These are phyloP conservation scores for Heliconius nattereri DNA, from an alignment of 1,140 invertebrate species.

Conservation along the genomic window DNA sequence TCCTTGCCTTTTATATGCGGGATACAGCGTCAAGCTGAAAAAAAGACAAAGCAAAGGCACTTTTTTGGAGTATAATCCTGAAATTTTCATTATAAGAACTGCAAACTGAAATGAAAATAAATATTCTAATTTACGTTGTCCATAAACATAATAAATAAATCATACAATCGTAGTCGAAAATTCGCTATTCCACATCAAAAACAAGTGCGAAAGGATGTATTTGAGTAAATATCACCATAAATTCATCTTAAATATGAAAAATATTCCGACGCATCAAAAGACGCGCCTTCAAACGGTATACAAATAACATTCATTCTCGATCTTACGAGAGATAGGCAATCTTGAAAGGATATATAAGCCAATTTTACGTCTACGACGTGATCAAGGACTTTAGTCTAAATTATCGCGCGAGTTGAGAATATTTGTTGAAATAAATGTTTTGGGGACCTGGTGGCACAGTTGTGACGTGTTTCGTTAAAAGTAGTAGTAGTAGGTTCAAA, in stretches of 20 bases:
- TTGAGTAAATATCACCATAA: not conserved
- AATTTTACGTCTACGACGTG: slow-evolving; percentile 31
- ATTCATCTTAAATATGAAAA: slow-evolving; percentile 13
- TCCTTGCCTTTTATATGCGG: too few species aligned
- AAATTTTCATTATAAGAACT: too few species aligned
- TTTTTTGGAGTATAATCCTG: too few species aligned
- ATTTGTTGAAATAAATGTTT: slow-evolving; percentile 10
- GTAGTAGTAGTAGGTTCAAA: too few species aligned
- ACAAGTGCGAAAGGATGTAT: not conserved
- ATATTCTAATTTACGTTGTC: too few species aligned
- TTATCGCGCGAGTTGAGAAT: slow-evolving; percentile 23
- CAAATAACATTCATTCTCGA: slow-evolving; percentile 32
- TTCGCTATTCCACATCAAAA: not conserved
- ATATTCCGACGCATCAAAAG: slow-evolving; percentile 27
- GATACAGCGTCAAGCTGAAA: too few species aligned
- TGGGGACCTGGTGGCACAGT: not conserved
- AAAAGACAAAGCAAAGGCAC: too few species aligned
- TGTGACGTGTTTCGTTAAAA: not conserved
- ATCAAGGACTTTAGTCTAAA: slow-evolving; percentile 29
- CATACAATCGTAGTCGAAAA: too few species aligned
- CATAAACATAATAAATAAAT: too few species aligned
- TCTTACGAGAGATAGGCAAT: slow-evolving; percentile 30
- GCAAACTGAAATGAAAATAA: not conserved
- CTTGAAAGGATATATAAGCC: slow-evolving; percentile 33
- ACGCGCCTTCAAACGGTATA: slow-evolving; percentile 26